Percentiles rank a stretch among this genome's conserved stretches.
Evolutionary conservation across 2,797 vertebrate genomes (phyloP).

Genomic region (Geotrypetes seraphini): DNA sequence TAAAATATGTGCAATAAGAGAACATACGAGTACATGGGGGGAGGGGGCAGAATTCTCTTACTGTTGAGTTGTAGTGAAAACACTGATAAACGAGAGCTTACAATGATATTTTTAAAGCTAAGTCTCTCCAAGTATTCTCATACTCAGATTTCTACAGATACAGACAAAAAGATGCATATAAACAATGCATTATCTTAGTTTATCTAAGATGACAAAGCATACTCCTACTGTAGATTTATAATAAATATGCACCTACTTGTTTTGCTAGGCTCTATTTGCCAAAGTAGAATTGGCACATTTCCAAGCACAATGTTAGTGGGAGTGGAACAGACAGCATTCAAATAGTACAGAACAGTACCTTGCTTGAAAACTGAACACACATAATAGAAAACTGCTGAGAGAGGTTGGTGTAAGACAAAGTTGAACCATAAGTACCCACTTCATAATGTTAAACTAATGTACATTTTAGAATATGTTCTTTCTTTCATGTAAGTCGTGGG

Average conservation of each 20-base stretch:
- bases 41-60: no score
- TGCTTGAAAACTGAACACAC: slow-evolving; percentile 18
- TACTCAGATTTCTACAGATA: slow-evolving; percentile 11
- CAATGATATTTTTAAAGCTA: slow-evolving; percentile 11
- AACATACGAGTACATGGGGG: no score
- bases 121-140: background rate
- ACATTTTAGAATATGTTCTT: slow-evolving; percentile 27
- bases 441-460: slow-evolving; percentile 21
- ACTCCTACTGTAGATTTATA: slow-evolving; percentile 39
- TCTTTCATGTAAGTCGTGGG: slow-evolving; percentile 20
- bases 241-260: slow-evolving; percentile 40
- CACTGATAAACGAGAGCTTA: slow-evolving; percentile 2
- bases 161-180: slow-evolving; percentile 20
- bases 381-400: slow-evolving; percentile 16
- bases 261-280: slow-evolving; percentile 36
- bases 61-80: slow-evolving; percentile 3
- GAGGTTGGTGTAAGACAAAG: slow-evolving; percentile 22
- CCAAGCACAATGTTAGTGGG: slow-evolving; percentile 28
- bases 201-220: slow-evolving; percentile 39
- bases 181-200: slow-evolving; percentile 26
- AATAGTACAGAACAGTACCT: slow-evolving; percentile 19
- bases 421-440: slow-evolving; percentile 5
- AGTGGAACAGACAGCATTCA: slow-evolving; percentile 24
- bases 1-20: slow-evolving; percentile 10
- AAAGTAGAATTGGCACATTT: slow-evolving; percentile 32